phyloP scores from a whole-genome alignment of 2,797 vertebrate genomes.

The Cyclopterus lumpus region DNA sequence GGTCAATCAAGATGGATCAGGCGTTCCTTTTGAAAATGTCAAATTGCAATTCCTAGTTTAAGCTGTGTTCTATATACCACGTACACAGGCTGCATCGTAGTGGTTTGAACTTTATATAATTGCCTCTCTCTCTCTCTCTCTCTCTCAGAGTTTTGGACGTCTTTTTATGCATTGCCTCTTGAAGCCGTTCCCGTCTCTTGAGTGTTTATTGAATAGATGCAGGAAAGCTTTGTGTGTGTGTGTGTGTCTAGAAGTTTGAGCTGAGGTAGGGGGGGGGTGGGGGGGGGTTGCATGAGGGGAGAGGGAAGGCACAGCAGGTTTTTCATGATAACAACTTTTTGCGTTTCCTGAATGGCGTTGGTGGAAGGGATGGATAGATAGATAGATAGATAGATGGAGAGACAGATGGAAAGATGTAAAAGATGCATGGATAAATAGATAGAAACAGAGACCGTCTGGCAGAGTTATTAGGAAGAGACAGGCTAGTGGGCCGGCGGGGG shows the following conservation, averaged over 20 bases:
- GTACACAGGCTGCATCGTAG: background rate
- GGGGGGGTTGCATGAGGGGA: conserved; percentile 49
- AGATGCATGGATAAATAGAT: conserved; percentile 35
- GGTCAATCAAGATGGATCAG: background rate
- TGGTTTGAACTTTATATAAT: conserved; percentile 6
- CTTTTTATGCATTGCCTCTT: conserved; percentile 38
- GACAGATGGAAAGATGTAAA: conserved; percentile 14
- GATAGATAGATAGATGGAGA: conserved; percentile 29
- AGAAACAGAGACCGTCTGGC: conserved; percentile 54
- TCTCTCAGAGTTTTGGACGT: conserved; percentile 10
- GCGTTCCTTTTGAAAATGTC: background rate
- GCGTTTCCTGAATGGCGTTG: conserved; percentile 71
- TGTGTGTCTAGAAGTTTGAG: conserved; percentile 50
- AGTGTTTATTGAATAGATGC: conserved; percentile 51
- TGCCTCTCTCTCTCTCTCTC: too few relatives aligned
- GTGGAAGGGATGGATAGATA: conserved; percentile 48
- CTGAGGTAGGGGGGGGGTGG: conserved; percentile 17
- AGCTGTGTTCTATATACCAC: background rate
- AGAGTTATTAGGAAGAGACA: conserved; percentile 65
- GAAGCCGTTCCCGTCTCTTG: conserved; percentile 39
- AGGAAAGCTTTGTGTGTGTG: conserved; percentile 9
- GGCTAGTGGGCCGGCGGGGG: conserved; percentile 68
- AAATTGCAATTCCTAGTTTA: background rate
- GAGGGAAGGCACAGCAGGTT: conserved; percentile 75
- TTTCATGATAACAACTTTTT: conserved; percentile 83